Evolutionary conservation across 1,140 invertebrate species (phyloP).

Genomic region (Sarcophaga peregrina): DNA sequence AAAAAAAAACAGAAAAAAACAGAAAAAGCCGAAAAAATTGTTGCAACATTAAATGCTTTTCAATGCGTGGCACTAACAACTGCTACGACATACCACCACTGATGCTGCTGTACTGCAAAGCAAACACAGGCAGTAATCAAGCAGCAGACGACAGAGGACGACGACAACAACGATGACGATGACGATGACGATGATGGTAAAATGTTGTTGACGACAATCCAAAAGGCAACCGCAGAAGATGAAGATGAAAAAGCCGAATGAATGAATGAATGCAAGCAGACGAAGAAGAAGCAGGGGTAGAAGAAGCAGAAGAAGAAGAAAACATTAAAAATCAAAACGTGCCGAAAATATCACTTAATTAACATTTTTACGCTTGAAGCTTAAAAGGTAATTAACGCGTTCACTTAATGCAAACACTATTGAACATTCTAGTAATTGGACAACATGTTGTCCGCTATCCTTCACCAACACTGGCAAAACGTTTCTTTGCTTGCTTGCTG

Average conservation of each 20-base stretch:
- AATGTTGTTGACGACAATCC: not conserved
- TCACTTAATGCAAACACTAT: constrained; percentile 67
- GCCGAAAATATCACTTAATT: constrained; percentile 67
- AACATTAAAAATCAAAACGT: constrained; percentile 49
- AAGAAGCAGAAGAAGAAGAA: not conserved
- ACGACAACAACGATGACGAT: no score
- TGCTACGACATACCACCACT: not conserved
- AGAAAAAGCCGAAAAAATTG: constrained; percentile 20
- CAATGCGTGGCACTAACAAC: constrained; percentile 26
- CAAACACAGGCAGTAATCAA: not conserved
- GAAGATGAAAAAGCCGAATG: not conserved
- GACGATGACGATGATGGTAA: no score
- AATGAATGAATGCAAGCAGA: not conserved
- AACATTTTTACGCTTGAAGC: constrained; percentile 62
- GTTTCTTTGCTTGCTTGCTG: no score
- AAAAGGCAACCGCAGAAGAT: not conserved
- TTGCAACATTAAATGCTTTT: constrained; percentile 25
- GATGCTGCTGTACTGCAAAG: no score
- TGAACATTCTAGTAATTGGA: constrained; percentile 67
- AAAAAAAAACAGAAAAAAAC: no score
- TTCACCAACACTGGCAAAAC: constrained; percentile 44
- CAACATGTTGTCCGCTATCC: constrained; percentile 58
- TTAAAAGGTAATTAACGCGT: constrained; percentile 65
- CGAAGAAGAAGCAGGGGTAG: not conserved
- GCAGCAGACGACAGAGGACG: not conserved